Evolutionary conservation across 2,888 invertebrate species (phyloP).

Genomic region (Timandra comae): DNA sequence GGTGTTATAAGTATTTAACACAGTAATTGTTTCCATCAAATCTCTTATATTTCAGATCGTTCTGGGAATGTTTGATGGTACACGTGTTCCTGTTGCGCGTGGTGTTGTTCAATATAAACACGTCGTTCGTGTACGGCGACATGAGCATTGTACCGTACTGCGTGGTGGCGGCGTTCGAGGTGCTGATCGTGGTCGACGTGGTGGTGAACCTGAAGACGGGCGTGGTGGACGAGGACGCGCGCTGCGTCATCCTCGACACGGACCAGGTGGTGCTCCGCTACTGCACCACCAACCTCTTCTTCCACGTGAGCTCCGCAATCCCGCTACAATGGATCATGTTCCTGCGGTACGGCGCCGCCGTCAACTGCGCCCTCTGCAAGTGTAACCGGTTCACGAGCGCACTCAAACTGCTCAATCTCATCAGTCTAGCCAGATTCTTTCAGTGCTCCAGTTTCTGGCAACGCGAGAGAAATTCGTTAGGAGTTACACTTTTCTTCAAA

Average conservation of each 20-base stretch:
- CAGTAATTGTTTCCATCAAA: background rate
- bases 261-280: conserved; percentile 21
- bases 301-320: conserved; percentile 29
- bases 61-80: conserved; percentile 26
- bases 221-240: conserved; percentile 19
- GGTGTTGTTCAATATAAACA: conserved; percentile 23
- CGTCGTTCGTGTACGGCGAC: conserved; percentile 18
- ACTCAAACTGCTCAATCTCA: conserved; percentile 20
- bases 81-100: conserved; percentile 16
- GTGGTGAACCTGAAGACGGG: conserved; percentile 26
- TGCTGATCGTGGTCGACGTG: conserved; percentile 24
- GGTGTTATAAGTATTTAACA: background rate
- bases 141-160: conserved; percentile 11
- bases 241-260: conserved; percentile 22
- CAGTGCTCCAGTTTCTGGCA: conserved; percentile 23
- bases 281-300: conserved; percentile 27
- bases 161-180: conserved; percentile 19
- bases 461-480: conserved; percentile 13
- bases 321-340: conserved; percentile 29
- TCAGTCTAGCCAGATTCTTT: conserved; percentile 23
- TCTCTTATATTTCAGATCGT: conserved; percentile 23
- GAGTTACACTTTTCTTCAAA: conserved; percentile 14
- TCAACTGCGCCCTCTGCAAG: conserved; percentile 24
- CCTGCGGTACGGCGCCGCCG: conserved; percentile 23
- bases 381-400: conserved; percentile 20